A percentile compares a stretch with the other conserved stretches of the same genome.
Evolutionary conservation across 2,113 vertebrate species (phyloP).

Genomic region (Tringa solitaria): DNA sequence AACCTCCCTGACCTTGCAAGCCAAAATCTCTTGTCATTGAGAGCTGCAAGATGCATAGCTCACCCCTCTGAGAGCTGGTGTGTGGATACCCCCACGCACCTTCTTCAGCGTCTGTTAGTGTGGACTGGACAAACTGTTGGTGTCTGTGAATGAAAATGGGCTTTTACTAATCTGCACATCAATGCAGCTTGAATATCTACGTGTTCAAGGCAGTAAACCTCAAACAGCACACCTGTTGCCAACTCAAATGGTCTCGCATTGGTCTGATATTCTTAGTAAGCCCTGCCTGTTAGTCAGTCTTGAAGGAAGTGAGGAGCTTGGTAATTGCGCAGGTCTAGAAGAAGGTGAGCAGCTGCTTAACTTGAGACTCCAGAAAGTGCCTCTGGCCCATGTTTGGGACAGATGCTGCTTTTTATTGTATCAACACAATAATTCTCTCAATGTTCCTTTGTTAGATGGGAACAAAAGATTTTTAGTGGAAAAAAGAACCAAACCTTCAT

Average conservation of each 20-base stretch:
- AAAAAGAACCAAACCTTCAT: background rate
- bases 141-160: background rate
- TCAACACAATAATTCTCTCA: background rate
- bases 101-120: accelerated
- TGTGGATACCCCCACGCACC: no score
- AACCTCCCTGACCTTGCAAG: conserved; percentile 34
- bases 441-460: background rate
- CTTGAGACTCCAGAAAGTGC: background rate
- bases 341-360: background rate
- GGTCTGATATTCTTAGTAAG: background rate
- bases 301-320: background rate
- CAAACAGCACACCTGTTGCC: background rate
- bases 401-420: background rate
- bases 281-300: background rate
- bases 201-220: background rate
- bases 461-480: background rate
- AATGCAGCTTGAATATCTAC: background rate
- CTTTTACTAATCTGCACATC: background rate
- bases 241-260: background rate
- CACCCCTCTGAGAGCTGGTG: background rate
- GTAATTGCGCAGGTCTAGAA: background rate
- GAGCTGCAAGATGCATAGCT: background rate
- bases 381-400: background rate
- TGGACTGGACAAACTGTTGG: background rate
- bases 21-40: conserved; percentile 16